Evolutionary conservation across 2,797 vertebrate species (phyloP).

Genomic region (Limosa lapponica): DNA sequence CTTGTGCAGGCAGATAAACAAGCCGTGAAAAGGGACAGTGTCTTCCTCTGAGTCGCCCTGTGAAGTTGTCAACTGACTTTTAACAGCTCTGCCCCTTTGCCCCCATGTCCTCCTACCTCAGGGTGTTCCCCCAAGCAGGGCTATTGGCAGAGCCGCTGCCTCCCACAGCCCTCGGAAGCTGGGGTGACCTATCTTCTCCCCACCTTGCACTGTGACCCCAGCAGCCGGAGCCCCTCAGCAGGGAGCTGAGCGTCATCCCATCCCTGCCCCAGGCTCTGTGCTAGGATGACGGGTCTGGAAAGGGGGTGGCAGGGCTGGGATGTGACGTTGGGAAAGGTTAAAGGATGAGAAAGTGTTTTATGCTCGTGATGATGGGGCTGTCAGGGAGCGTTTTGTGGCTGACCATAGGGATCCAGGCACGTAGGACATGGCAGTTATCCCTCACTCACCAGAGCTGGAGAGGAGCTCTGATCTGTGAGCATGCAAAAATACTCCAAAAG

Average conservation of each 20-base stretch:
- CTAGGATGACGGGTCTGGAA: neutral
- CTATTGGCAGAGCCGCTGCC: neutral
- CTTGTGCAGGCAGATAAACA: constrained; percentile 47
- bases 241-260: fast-evolving
- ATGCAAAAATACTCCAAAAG: neutral
- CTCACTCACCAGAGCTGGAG: fast-evolving
- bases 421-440: fast-evolving
- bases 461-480: too few species aligned
- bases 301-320: neutral
- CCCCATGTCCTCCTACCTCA: fast-evolving
- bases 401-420: neutral
- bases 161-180: neutral
- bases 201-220: fast-evolving
- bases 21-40: neutral
- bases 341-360: neutral
- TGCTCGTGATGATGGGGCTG: fast-evolving
- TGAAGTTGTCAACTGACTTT: neutral
- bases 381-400: neutral
- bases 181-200: neutral
- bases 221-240: neutral
- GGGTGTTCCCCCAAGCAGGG: neutral
- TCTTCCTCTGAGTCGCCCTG: neutral
- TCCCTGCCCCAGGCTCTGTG: neutral
- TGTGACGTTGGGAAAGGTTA: neutral
- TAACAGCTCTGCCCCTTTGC: neutral